A percentile compares a stretch with the other conserved stretches of the same genome.
phyloP scores from a whole-genome alignment of 2,888 invertebrate species.

The Parapristionchus giblindavisi region DNA sequence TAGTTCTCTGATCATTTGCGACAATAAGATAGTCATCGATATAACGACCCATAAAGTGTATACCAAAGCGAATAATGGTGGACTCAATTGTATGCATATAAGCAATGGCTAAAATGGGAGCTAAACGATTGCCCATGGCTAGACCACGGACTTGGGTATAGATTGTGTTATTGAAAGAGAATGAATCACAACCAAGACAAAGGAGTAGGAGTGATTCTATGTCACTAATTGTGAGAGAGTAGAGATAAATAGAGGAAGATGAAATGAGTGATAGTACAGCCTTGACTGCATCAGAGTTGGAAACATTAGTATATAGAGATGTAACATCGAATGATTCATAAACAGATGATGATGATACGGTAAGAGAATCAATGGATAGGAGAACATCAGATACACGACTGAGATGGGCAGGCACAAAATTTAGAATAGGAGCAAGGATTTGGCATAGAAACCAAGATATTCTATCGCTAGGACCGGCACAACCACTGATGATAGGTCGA shows the following conservation, averaged over 20 bases:
- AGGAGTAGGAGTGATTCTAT: neutral
- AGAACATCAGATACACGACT: neutral
- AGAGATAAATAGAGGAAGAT: too few species aligned
- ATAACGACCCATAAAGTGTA: conserved; percentile 9
- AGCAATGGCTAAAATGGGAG: conserved; percentile 20
- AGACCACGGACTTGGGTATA: conserved; percentile 10
- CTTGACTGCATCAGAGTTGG: conserved; percentile 2
- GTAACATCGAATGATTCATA: conserved; percentile 12
- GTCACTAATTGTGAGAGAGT: neutral
- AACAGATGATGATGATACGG: neutral
- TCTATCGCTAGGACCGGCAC: conserved; percentile 25
- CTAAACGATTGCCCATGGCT: conserved; percentile 24
- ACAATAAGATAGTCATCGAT: conserved; percentile 24
- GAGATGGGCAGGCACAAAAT: conserved; percentile 3
- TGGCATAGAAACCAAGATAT: conserved; percentile 22
- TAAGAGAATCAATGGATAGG: neutral
- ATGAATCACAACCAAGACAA: conserved; percentile 17
- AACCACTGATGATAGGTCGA: conserved; percentile 24
- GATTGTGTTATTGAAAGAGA: neutral
- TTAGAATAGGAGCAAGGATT: neutral
- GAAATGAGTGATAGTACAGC: too few species aligned
- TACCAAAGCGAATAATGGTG: neutral
- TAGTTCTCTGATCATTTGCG: neutral
- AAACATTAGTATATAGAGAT: conserved; percentile 27
- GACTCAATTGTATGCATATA: conserved; percentile 33